Evolutionary conservation across 2,797 vertebrate genomes (phyloP).

Genomic region (Morus bassanus): DNA sequence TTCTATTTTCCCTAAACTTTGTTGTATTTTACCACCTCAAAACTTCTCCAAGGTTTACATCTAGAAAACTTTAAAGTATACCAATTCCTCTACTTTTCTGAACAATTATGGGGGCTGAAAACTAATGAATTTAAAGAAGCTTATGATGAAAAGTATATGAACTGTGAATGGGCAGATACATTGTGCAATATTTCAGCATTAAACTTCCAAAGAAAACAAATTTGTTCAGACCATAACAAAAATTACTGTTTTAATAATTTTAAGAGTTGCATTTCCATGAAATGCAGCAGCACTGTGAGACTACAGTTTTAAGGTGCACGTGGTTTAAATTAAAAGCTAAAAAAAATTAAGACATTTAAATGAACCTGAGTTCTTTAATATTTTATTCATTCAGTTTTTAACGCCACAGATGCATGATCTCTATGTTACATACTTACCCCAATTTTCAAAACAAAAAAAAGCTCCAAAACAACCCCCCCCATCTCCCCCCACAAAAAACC

Average conservation of each 20-base stretch:
- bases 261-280: not conserved
- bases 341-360: not conserved
- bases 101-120: not conserved
- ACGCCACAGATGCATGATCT: not conserved
- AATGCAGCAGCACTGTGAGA: not conserved
- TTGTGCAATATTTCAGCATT: not conserved
- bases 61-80: not conserved
- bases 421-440: not conserved
- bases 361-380: not conserved
- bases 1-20: not conserved
- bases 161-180: not conserved
- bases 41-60: not conserved
- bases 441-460: not conserved
- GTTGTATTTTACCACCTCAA: not conserved
- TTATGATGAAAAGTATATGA: not conserved
- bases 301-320: not conserved
- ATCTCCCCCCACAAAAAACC: fast-evolving
- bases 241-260: not conserved
- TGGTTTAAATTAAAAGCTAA: not conserved
- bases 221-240: not conserved
- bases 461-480: not conserved
- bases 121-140: not conserved
- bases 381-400: not conserved
- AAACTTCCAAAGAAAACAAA: not conserved
- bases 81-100: not conserved